Base-by-base conservation (phyloP, 2,888 invertebrate genomes). In the Syrista parreyssii region DNA sequence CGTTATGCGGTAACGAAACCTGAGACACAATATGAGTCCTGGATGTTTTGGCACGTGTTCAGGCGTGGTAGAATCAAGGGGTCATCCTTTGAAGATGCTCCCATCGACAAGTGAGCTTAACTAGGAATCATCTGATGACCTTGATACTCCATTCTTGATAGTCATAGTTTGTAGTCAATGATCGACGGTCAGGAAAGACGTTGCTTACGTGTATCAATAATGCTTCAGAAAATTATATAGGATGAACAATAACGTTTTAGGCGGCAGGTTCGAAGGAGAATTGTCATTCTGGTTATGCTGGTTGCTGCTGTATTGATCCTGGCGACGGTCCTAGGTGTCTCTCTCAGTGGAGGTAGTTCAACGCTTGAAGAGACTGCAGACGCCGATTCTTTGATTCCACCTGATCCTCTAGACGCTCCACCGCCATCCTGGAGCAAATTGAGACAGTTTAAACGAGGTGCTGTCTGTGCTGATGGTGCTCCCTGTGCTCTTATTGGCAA, bases 401-500 rank as follows among this genome's bases (percentile, higher is more conserved):
- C 95, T 0, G 95, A 97, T 91, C 95, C 96, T 0, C 93, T 93
- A 79, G 91, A 91, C 68, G 92, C 93, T 0, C 92, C 93, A 68
- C 95, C 94, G 30, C 93, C 96, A 0, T 96, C 96, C 0, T 91
- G 93, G 30, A 96, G 96, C 4, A 90, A 90, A 72, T 92, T 96
- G n/a, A 94, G 94, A 83, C 91, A 90, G 1, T 97, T 95, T 90
- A 92, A 93, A 79, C 93, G 92, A 74, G 95, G 95, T 0, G 97
- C 96, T 0, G 95, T 97, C 31, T 96, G 96, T 88, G 95, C 96
- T 0, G 97, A 97, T 89, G 95, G 95, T 6, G 93, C 93, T 4
- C 93, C 94, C 9, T 97, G 97, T 91, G 96, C 97, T 4, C 90
- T 93, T 81, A 94, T 97, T 84, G 97, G 97, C 90, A 95, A 94